Conservation (phyloP, 2,113 vertebrate genomes). For the Xiphophorus couchianus region DNA sequence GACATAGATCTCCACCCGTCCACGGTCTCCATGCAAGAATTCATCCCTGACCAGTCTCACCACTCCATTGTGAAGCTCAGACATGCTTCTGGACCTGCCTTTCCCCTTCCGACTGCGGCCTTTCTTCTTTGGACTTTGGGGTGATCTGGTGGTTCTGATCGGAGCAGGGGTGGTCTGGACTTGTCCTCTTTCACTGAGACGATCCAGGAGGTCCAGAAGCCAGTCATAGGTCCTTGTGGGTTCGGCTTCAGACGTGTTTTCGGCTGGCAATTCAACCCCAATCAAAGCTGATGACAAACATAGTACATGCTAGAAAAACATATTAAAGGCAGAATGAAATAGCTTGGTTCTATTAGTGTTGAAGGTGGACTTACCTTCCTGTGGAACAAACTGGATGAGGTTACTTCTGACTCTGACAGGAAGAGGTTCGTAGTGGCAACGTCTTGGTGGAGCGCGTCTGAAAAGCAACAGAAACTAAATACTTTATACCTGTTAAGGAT, state of each 20-base stretch:
- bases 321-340: neutral
- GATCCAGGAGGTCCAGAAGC: conserved; percentile 67
- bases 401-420: conserved; percentile 87
- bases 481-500: too few species aligned
- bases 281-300: conserved; percentile 79
- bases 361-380: conserved; percentile 85
- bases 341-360: neutral
- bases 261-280: conserved; percentile 54
- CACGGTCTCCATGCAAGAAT: conserved; percentile 58
- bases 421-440: conserved; percentile 83
- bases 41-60: conserved; percentile 83
- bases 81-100: conserved; percentile 17
- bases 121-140: conserved; percentile 54
- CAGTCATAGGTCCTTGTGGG: conserved; percentile 63
- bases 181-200: conserved; percentile 27
- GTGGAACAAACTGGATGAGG: conserved; percentile 84
- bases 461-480: conserved; percentile 38
- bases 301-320: neutral
- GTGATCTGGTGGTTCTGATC: conserved; percentile 25
- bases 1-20: conserved; percentile 88
- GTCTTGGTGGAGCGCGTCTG: conserved; percentile 91
- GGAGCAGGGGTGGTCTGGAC: conserved; percentile 24
- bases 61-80: conserved; percentile 60
- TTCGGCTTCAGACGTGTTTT: neutral
- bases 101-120: conserved; percentile 70